phyloP scores from a whole-genome alignment of 2,797 vertebrate genomes.

The Girardinus metallicus region DNA sequence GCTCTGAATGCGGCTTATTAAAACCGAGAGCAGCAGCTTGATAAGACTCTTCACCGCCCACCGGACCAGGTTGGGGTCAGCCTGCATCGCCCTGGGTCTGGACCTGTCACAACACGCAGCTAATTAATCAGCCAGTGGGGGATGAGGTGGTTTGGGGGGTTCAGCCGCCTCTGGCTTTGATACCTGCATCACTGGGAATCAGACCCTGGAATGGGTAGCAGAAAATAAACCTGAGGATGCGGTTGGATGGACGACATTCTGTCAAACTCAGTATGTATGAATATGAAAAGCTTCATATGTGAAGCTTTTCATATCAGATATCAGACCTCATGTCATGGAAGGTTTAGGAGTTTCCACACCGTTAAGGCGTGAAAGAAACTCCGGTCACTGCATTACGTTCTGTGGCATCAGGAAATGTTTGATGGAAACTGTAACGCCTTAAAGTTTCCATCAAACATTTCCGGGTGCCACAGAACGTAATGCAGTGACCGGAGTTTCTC shows the following conservation, averaged over 20 bases:
- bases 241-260: neutral
- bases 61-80: neutral
- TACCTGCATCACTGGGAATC: conserved; percentile 49
- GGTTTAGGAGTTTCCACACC: neutral
- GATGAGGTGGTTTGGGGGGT: conserved; percentile 26
- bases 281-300: neutral
- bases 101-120: conserved; percentile 33
- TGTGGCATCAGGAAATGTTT: too few relatives aligned
- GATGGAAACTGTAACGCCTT: too few relatives aligned
- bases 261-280: neutral
- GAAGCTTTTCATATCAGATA: too few relatives aligned
- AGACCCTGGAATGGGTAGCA: neutral
- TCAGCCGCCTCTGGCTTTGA: neutral
- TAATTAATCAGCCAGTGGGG: conserved; percentile 60
- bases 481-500: neutral
- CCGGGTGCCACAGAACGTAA: neutral
- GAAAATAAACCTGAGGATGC: neutral
- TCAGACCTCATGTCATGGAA: neutral
- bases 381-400: too few relatives aligned
- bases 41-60: conserved; percentile 24
- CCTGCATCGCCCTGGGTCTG: conserved; percentile 13
- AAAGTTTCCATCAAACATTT: neutral
- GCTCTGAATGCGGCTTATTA: conserved; percentile 26
- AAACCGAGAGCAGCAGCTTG: neutral
- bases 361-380: too few relatives aligned